phyloP scores from a whole-genome alignment of 2,888 invertebrate genomes.

The Notodonta dromedarius region DNA sequence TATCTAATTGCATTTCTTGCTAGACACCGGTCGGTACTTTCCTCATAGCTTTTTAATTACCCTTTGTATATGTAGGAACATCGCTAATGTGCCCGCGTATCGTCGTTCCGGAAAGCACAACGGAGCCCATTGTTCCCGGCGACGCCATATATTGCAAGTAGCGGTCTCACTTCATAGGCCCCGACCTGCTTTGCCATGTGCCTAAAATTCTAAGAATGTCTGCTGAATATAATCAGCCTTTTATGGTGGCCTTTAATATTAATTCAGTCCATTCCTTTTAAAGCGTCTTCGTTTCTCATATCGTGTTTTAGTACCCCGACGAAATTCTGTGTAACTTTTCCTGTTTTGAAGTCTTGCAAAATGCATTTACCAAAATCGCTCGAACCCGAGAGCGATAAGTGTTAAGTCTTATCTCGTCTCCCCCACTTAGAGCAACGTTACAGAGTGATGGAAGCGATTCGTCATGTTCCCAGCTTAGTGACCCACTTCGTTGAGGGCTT shows the following conservation, averaged over 20 bases:
- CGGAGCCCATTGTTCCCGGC: constrained; percentile 68
- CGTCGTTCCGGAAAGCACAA: constrained; percentile 70
- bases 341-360: constrained; percentile 30
- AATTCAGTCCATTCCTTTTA: constrained; percentile 40
- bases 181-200: constrained; percentile 53
- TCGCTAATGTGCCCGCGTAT: constrained; percentile 70
- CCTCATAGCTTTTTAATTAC: constrained; percentile 79
- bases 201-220: constrained; percentile 76
- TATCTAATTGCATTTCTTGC: constrained; percentile 59
- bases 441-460: constrained; percentile 74
- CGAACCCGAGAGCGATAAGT: constrained; percentile 52
- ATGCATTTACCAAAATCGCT: constrained; percentile 55
- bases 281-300: constrained; percentile 26
- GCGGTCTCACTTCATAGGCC: constrained; percentile 73
- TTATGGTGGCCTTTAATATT: constrained; percentile 60
- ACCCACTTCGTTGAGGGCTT: constrained; percentile 65
- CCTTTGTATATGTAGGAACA: constrained; percentile 68
- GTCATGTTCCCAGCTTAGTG: constrained; percentile 72
- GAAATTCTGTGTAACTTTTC: constrained; percentile 26
- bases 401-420: constrained; percentile 65
- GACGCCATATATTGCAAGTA: constrained; percentile 76
- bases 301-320: constrained; percentile 17
- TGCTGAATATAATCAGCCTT: constrained; percentile 68
- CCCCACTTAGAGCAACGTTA: constrained; percentile 56
- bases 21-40: constrained; percentile 40